phyloP scores from a whole-genome alignment of 1,140 invertebrate genomes.

The Drosophila equinoxialis region DNA sequence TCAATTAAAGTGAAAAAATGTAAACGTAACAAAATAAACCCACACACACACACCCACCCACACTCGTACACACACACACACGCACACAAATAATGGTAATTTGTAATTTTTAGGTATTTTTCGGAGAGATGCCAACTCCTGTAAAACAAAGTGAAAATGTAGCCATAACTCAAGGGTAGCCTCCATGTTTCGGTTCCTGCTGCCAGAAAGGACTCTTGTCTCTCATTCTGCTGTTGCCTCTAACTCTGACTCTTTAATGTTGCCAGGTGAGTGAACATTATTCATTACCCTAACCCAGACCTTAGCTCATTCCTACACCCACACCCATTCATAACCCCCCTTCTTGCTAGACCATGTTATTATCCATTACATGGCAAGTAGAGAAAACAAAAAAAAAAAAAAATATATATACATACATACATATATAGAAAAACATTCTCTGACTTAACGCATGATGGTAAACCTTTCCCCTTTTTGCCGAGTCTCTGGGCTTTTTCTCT shows the following conservation, averaged over 20 bases:
- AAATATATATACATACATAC: too few species aligned
- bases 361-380: slow-evolving; percentile 50
- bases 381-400: not conserved
- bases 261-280: slow-evolving; percentile 78
- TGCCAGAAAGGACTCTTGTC: slow-evolving; percentile 18
- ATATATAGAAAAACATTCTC: slow-evolving; percentile 5
- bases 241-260: slow-evolving; percentile 25
- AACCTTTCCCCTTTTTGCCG: not conserved
- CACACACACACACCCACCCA: not conserved
- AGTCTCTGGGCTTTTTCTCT: slow-evolving; percentile 18
- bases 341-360: slow-evolving; percentile 41
- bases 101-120: slow-evolving; percentile 62
- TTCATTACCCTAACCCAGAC: slow-evolving; percentile 59
- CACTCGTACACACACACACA: not conserved
- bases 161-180: slow-evolving; percentile 58
- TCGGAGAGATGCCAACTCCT: slow-evolving; percentile 28
- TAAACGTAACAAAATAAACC: slow-evolving; percentile 7
- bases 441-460: slow-evolving; percentile 18
- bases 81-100: slow-evolving; percentile 49
- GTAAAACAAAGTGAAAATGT: slow-evolving; percentile 52
- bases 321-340: slow-evolving; percentile 9
- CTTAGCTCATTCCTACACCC: slow-evolving; percentile 3
- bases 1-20: slow-evolving; percentile 66
- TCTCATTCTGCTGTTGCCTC: not conserved
- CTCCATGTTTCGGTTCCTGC: not conserved